Base-by-base conservation (phyloP, 2,888 invertebrate genomes). In the Nowickia ferox region DNA sequence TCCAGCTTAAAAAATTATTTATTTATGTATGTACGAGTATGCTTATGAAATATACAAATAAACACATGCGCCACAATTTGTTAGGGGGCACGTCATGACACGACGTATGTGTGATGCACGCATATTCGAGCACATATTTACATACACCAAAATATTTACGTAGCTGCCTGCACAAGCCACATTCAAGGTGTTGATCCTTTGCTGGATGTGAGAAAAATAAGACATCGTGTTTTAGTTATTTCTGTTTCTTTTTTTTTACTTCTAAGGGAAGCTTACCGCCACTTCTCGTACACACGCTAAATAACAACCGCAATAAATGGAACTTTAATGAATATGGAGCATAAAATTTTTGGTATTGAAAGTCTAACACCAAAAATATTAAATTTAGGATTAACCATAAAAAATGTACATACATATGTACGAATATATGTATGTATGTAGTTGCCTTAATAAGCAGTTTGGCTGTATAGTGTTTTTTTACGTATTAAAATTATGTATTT, bases 401-500 rank as follows among this genome's bases (percentile, higher is more conserved):
- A 80, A 90, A 90, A 88, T 88, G 89, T 90, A 6, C 15, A 90
- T 90, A 89, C 90, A 59, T 61, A n/a, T 17, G 38, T 55, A 66
- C n/a, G 19, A 40, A 9, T 17, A 19, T 19, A 15, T 15, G 2
- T 5, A 9, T 17, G 15, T 19, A 15, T 15, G 2, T 5, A 63
- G 75, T 38, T 75, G 53, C 75, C 74, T 75, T 78, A 84, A 84
- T 84, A 78, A 84, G 72, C 65, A 53, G 77, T 84, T 76, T 19
- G 38, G 6, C 15, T 48, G 71, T 13, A n/a, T 59, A 59, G 38
- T 40, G 22, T 38, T 78, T 55, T 51, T 74, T 76, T 79, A 81
- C 88, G 88, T 30, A 90, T 90, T 89, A 90, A 90, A 90, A 89
- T 90, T 89, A 89, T 30, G 30, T 30, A 30, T 90, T 91, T 91